These are phyloP conservation scores for Vidua chalybeata DNA, from an alignment of 2,113 vertebrate species.

Conservation along the genomic window DNA sequence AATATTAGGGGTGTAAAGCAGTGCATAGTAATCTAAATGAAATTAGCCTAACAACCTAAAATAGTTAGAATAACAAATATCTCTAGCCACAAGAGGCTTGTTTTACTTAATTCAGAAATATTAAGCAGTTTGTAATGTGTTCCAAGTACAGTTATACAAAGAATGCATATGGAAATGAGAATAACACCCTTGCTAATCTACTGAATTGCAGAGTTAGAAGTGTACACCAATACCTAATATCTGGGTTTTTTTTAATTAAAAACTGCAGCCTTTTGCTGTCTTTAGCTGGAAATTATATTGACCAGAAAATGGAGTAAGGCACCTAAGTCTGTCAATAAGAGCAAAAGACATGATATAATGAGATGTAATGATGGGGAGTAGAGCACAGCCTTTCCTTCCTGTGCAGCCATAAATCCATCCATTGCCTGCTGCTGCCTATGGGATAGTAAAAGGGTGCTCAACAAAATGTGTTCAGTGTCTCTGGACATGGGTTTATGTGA, in stretches of 20 bases:
- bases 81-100: neutral
- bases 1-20: neutral
- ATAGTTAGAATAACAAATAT: slow-evolving; percentile 33
- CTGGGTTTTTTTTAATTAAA: neutral
- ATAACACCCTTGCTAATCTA: neutral
- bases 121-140: neutral
- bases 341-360: neutral
- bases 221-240: neutral
- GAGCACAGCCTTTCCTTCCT: too few relatives aligned
- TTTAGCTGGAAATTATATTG: neutral
- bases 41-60: slow-evolving; percentile 34
- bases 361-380: neutral
- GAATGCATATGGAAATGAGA: neutral
- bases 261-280: neutral
- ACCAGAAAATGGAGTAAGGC: neutral
- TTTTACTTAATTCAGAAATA: slow-evolving; percentile 1
- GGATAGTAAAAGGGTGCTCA: neutral
- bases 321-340: neutral
- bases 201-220: neutral
- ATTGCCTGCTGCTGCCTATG: neutral
- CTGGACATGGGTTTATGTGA: neutral
- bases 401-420: neutral
- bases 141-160: neutral
- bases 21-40: neutral
- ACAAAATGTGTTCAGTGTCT: neutral